Evolutionary conservation across 2,888 invertebrate genomes (phyloP).

Genomic region (Beris chalybata): DNA sequence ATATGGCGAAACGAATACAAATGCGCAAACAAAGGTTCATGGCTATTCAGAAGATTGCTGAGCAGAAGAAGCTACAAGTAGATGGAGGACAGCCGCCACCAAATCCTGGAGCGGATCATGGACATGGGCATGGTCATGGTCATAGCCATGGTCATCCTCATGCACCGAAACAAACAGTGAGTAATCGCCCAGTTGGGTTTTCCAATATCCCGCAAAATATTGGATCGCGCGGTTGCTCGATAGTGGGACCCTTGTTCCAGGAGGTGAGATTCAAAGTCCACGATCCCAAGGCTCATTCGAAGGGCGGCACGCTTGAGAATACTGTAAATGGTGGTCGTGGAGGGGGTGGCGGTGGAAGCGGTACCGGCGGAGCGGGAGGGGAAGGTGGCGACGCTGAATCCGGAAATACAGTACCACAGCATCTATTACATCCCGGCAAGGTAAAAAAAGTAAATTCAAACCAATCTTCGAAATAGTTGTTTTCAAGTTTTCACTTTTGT

Average conservation of each 20-base stretch:
- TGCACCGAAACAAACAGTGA: slow-evolving; percentile 58
- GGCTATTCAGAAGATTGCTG: slow-evolving; percentile 88
- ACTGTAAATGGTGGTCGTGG: slow-evolving; percentile 82
- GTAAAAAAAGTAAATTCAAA: slow-evolving; percentile 54
- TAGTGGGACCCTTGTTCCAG: slow-evolving; percentile 72
- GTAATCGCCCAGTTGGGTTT: slow-evolving; percentile 59
- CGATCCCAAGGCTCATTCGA: slow-evolving; percentile 91
- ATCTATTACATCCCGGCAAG: slow-evolving; percentile 85
- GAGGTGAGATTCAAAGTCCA: slow-evolving; percentile 95
- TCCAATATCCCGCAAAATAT: slow-evolving; percentile 58
- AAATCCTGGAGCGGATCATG: slow-evolving; percentile 66
- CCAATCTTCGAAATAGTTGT: neutral
- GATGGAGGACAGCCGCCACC: slow-evolving; percentile 77
- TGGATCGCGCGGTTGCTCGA: slow-evolving; percentile 62
- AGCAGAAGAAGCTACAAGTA: slow-evolving; percentile 85
- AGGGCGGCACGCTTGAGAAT: slow-evolving; percentile 88
- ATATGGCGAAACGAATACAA: slow-evolving; percentile 96
- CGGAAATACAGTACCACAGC: slow-evolving; percentile 63
- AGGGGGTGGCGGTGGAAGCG: slow-evolving; percentile 60
- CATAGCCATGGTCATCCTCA: slow-evolving; percentile 59
- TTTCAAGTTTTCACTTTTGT: neutral
- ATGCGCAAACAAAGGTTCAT: slow-evolving; percentile 92
- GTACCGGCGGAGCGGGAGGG: slow-evolving; percentile 45
- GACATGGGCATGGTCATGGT: slow-evolving; percentile 58
- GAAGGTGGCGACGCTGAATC: slow-evolving; percentile 51